phyloP scores from a whole-genome alignment of 2,888 invertebrate genomes.

The Lamproptera curius region DNA sequence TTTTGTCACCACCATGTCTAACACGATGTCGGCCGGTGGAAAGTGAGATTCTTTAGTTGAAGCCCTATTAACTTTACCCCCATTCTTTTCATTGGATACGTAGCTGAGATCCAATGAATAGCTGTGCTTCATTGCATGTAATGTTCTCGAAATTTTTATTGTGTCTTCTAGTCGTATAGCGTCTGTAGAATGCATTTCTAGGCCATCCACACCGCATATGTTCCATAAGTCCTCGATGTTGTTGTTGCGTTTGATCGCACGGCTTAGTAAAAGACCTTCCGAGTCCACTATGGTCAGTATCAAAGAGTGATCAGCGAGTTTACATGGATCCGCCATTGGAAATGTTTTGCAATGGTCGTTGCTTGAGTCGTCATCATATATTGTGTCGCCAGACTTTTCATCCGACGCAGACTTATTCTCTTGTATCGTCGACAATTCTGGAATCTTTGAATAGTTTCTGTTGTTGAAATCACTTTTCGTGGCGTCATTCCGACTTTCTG shows the following conservation, averaged over 20 bases:
- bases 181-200: conserved; percentile 43
- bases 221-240: conserved; percentile 16
- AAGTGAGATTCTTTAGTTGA: conserved; percentile 52
- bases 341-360: conserved; percentile 41
- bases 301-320: conserved; percentile 44
- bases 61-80: conserved; percentile 57
- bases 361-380: conserved; percentile 52
- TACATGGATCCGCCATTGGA: conserved; percentile 48
- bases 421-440: conserved; percentile 55
- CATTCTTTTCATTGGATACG: conserved; percentile 41
- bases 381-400: conserved; percentile 53
- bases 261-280: conserved; percentile 46
- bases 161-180: conserved; percentile 32
- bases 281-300: conserved; percentile 49
- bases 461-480: conserved; percentile 40
- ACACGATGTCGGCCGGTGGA: conserved; percentile 52
- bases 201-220: conserved; percentile 32
- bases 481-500: conserved; percentile 43
- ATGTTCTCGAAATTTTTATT: conserved; percentile 30
- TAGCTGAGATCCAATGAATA: conserved; percentile 55
- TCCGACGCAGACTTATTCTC: conserved; percentile 54
- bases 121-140: conserved; percentile 50
- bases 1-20: conserved; percentile 46
- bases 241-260: conserved; percentile 24
- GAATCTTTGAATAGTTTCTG: conserved; percentile 37